Base-by-base conservation (phyloP, 2,113 vertebrate genomes). In the Gallinago media region DNA sequence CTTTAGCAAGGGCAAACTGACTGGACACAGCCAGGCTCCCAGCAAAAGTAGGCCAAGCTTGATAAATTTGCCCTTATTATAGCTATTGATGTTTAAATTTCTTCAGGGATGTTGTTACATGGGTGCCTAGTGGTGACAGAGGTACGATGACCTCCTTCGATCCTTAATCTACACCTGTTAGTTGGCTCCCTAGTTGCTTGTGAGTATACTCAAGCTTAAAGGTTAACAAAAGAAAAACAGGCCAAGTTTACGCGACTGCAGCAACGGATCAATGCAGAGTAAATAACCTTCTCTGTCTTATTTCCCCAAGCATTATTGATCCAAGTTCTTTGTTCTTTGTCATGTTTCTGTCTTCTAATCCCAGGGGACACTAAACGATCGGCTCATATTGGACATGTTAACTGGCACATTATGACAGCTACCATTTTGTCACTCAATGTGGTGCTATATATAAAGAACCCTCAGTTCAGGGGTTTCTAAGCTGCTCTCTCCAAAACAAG, bases 161-260 rank as follows among this genome's bases (percentile, higher is more conserved):
- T 99, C 99, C 98, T 99, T 99, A 99, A 99, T 99, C 99, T 99
- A 99, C 99, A 99, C 99, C 99, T 99, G 99, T 99, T 99, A 99
- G 99, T 98, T 97, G 98, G 98, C 98, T 99, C 99, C 98, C 99
- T 98, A 97, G 98, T 99, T 98, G 99, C 99, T 99, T 99, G 98
- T 98, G 98, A 99, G 99, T 98, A 99, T 97, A 99, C 99, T 99
- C 98, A 95, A 98, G 98, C 98, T 99, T 99, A 99, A 99, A 99
- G 99, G 99, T 99, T 99, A 99, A 99, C 99, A 99, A 99, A 99
- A 99, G 99, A 99, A 98, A 99, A 99, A 99, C 99, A 99, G 99
- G 98, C 97, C 98, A 98, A 98, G 98, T 99, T 99, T 99, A 98
- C 97, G 98, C 94, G 96, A 98, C 96, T 93, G 98, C 98, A 98